Evolutionary conservation across 1,140 invertebrate genomes (phyloP).

Genomic region (Drosophila bifasciata): DNA sequence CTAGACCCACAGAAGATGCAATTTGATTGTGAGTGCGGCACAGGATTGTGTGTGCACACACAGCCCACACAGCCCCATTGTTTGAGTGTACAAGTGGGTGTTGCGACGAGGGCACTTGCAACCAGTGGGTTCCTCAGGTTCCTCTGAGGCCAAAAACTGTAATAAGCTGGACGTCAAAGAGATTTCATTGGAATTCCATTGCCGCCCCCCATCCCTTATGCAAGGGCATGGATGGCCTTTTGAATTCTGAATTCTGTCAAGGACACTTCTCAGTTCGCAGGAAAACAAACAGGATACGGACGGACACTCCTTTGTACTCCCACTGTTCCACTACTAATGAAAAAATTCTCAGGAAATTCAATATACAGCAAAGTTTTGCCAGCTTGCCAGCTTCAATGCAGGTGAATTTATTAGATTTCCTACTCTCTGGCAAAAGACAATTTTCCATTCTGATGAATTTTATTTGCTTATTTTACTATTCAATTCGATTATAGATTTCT

Average conservation of each 20-base stretch:
- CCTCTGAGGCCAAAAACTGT: neutral
- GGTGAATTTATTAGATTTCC: too few species aligned
- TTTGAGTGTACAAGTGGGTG: conserved; percentile 1
- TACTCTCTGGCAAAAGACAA: too few species aligned
- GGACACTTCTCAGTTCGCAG: too few species aligned
- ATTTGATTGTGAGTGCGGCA: conserved; percentile 32
- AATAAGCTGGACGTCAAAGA: conserved; percentile 24
- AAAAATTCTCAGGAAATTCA: neutral
- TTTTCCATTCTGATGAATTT: too few species aligned
- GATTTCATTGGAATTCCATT: conserved; percentile 1
- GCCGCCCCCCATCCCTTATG: too few species aligned
- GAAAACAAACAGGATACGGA: too few species aligned
- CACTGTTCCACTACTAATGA: too few species aligned
- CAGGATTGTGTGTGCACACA: conserved; percentile 13
- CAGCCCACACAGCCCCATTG: neutral
- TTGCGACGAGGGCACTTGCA: neutral
- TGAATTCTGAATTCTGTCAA: neutral
- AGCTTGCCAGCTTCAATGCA: too few species aligned
- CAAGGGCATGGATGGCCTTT: neutral
- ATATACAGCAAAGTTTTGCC: neutral
- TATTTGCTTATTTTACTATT: too few species aligned
- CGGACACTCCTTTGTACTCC: too few species aligned
- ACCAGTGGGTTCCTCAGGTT: too few species aligned
- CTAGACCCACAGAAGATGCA: conserved; percentile 26
- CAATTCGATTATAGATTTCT: too few species aligned